Conservation (phyloP, 1,140 invertebrate genomes). For the Amyelois transitella region DNA sequence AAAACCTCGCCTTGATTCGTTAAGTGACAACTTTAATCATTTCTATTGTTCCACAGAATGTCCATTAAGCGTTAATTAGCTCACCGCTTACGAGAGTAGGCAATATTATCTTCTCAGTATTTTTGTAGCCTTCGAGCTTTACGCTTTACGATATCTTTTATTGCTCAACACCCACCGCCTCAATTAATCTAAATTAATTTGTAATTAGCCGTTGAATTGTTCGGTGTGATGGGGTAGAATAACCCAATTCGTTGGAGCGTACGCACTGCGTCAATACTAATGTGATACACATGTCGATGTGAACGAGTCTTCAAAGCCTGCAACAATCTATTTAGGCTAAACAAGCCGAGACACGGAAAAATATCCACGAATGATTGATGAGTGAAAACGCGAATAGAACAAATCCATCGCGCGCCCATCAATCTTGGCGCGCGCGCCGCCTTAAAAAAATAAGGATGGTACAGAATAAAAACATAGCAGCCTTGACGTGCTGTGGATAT, state of each 20-base stretch:
- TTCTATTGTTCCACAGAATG: conserved; percentile 5
- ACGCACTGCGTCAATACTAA: conserved; percentile 40
- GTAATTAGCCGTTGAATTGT: background rate
- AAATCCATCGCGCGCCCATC: conserved; percentile 66
- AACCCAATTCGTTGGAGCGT: background rate
- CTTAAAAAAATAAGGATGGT: background rate
- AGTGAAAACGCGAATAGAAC: conserved; percentile 65
- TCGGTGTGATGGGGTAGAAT: too few species aligned
- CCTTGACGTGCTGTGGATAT: background rate
- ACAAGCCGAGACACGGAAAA: conserved; percentile 72
- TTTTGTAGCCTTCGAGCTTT: background rate
- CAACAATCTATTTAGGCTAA: conserved; percentile 70
- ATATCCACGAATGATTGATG: conserved; percentile 73
- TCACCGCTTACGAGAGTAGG: background rate
- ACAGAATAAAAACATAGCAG: background rate
- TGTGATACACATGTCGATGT: conserved; percentile 57
- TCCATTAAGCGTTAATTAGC: conserved; percentile 1
- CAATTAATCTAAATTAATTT: background rate
- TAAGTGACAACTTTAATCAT: conserved; percentile 4
- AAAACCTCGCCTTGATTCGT: conserved; percentile 2
- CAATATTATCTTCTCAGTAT: conserved; percentile 1
- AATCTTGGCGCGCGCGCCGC: conserved; percentile 47
- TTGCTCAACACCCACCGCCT: background rate
- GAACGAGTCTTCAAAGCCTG: conserved; percentile 47
- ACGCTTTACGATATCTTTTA: background rate